phyloP scores from a whole-genome alignment of 2,797 vertebrate genomes.

The Amniataba percoides region DNA sequence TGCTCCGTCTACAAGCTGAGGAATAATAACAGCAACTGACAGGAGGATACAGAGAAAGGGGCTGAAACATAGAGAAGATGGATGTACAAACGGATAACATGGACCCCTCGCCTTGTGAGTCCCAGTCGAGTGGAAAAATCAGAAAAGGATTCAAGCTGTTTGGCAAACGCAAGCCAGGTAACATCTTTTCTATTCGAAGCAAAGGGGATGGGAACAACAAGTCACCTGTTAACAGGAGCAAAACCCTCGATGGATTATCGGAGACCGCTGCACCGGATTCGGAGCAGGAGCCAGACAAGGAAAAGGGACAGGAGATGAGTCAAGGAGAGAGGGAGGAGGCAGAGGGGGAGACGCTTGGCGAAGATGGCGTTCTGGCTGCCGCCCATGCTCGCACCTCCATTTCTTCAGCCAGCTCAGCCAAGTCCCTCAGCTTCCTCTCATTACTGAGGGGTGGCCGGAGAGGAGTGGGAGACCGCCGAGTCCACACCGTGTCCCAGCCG shows the following conservation, averaged over 20 bases:
- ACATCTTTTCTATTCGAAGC: slow-evolving; percentile 94
- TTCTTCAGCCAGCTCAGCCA: slow-evolving; percentile 86
- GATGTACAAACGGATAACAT: slow-evolving; percentile 92
- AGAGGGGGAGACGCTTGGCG: slow-evolving; percentile 82
- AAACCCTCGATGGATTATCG: slow-evolving; percentile 91
- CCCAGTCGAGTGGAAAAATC: slow-evolving; percentile 94
- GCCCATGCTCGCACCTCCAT: slow-evolving; percentile 83
- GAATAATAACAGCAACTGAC: slow-evolving; percentile 57
- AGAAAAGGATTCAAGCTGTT: slow-evolving; percentile 98
- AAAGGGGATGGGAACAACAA: slow-evolving; percentile 90
- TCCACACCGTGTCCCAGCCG: slow-evolving; percentile 88
- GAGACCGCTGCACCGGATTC: slow-evolving; percentile 82
- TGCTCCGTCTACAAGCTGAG: slow-evolving; percentile 42
- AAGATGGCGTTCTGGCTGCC: slow-evolving; percentile 78
- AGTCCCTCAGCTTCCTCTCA: slow-evolving; percentile 94
- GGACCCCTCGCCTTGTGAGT: slow-evolving; percentile 90
- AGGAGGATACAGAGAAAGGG: slow-evolving; percentile 53
- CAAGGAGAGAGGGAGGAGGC: slow-evolving; percentile 74
- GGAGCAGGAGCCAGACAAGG: slow-evolving; percentile 75
- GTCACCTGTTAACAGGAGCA: slow-evolving; percentile 89
- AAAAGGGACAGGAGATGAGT: slow-evolving; percentile 74
- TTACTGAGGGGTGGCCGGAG: slow-evolving; percentile 89
- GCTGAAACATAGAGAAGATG: slow-evolving; percentile 87
- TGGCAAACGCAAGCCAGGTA: slow-evolving; percentile 92
- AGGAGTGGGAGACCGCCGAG: slow-evolving; percentile 81